phyloP scores from a whole-genome alignment of 2,113 vertebrate species.

The Carassius carassius region DNA sequence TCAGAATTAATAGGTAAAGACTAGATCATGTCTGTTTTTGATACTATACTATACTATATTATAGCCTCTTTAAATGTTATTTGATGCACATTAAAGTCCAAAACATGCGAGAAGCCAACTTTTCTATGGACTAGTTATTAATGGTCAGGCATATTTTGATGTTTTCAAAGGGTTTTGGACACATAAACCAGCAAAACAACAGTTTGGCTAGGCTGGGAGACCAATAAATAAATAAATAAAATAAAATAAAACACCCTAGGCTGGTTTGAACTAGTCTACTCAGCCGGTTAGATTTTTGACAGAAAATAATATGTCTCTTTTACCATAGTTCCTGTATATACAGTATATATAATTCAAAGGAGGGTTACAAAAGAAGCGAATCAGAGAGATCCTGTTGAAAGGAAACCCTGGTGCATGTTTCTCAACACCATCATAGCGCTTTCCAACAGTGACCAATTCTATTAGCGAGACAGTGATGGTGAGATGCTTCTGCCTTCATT shows the following conservation, averaged over 20 bases:
- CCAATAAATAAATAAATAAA: no score
- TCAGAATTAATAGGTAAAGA: no score
- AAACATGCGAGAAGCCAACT: no score
- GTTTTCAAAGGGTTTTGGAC: not conserved
- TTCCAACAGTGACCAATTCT: conserved; percentile 40
- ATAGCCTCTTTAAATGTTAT: not conserved
- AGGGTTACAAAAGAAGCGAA: not conserved
- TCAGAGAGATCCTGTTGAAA: not conserved
- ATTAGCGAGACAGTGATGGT: conserved; percentile 38
- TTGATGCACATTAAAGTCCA: not conserved
- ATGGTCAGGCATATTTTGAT: no score
- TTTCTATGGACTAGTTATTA: no score
- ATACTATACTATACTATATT: not conserved
- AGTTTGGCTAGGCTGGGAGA: not conserved
- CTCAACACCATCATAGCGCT: not conserved
- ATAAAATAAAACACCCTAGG: not conserved
- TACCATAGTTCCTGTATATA: not conserved
- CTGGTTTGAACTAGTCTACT: not conserved
- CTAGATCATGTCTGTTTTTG: no score
- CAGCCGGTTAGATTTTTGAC: not conserved
- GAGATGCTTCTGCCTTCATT: conserved; percentile 1
- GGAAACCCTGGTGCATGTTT: conserved; percentile 19
- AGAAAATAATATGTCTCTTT: not conserved
- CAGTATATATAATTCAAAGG: not conserved
- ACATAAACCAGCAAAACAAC: not conserved